phyloP scores from a whole-genome alignment of 1,140 invertebrate genomes.

The Hypsibius dujardini region DNA sequence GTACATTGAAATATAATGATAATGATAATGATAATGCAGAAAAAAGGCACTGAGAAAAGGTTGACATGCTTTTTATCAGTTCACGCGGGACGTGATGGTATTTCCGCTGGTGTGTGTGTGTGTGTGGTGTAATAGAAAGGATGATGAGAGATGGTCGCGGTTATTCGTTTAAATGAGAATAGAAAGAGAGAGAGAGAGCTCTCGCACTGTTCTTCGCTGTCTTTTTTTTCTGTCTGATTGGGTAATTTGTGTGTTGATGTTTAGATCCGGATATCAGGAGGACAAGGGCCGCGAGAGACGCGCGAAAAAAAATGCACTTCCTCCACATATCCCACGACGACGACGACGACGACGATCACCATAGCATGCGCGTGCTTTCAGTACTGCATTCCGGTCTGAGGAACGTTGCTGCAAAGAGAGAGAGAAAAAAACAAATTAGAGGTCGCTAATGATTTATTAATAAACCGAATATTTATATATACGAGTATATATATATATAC shows the following conservation, averaged over 20 bases:
- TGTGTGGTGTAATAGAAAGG: too few species aligned
- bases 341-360: too few species aligned
- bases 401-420: conserved; percentile 16
- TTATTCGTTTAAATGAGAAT: too few species aligned
- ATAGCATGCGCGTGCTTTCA: neutral
- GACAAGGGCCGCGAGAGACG: neutral
- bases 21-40: too few species aligned
- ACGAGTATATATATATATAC: too few species aligned
- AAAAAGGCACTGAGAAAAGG: too few species aligned
- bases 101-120: too few species aligned
- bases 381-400: neutral
- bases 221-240: neutral
- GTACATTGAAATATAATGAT: too few species aligned
- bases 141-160: too few species aligned
- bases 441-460: conserved; percentile 22
- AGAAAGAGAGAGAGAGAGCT: neutral
- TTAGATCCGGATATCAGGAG: neutral
- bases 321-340: too few species aligned
- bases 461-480: neutral
- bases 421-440: conserved; percentile 22
- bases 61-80: too few species aligned
- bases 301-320: neutral
- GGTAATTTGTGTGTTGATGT: neutral
- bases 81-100: too few species aligned
- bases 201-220: neutral